Conservation (phyloP, 2,113 vertebrate genomes). For the Gambusia holbrooki region DNA sequence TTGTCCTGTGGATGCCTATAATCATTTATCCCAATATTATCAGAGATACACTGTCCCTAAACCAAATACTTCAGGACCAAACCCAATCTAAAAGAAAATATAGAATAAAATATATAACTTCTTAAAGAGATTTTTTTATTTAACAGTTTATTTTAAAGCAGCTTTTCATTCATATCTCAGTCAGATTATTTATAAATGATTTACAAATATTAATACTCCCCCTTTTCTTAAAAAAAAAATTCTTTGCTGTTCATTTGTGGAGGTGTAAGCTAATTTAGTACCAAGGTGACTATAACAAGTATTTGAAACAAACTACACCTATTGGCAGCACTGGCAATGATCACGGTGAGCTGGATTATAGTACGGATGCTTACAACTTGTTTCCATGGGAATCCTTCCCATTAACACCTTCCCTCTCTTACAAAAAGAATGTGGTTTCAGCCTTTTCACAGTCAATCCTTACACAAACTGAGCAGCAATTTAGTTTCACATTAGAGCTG, state of each 20-base stretch:
- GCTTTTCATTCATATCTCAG: no score
- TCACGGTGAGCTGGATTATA: constrained; percentile 18
- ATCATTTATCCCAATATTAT: no score
- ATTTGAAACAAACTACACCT: constrained; percentile 8
- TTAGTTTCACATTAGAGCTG: constrained; percentile 50
- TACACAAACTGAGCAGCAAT: constrained; percentile 44
- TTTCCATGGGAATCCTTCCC: constrained; percentile 59
- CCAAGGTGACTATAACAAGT: neutral
- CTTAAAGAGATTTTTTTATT: no score
- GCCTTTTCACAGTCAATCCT: constrained; percentile 40
- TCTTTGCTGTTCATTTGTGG: neutral
- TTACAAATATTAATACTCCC: neutral
- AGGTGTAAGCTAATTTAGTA: neutral
- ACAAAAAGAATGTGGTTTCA: constrained; percentile 35
- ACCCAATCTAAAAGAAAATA: no score
- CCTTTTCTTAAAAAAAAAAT: no score
- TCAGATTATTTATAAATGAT: neutral
- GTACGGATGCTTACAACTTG: constrained; percentile 31
- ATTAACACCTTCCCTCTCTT: constrained; percentile 33
- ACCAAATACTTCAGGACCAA: no score
- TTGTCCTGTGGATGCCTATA: no score
- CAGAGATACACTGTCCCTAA: no score
- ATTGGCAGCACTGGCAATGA: constrained; percentile 10
- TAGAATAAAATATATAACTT: no score
- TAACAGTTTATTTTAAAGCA: no score